Conservation (phyloP, 2,797 vertebrate genomes). For the Parambassis ranga region DNA sequence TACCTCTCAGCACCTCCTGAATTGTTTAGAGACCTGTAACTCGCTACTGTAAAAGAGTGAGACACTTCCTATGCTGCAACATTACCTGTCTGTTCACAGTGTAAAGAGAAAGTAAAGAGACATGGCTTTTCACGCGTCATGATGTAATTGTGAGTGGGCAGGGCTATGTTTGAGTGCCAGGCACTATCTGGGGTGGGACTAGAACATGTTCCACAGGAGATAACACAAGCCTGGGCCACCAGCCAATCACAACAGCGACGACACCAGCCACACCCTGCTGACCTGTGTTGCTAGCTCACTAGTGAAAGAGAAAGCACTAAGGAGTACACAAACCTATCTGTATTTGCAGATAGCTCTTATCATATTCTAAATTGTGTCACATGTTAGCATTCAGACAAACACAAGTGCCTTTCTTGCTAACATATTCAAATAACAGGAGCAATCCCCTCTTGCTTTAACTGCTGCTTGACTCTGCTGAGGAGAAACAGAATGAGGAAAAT, state of each 20-base stretch:
- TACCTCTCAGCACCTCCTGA: slow-evolving; percentile 29
- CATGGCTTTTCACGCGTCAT: slow-evolving; percentile 52
- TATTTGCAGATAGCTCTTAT: slow-evolving; percentile 81
- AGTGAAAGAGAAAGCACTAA: slow-evolving; percentile 25
- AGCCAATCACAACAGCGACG: slow-evolving; percentile 77
- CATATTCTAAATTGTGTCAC: slow-evolving; percentile 33
- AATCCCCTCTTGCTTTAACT: slow-evolving; percentile 22
- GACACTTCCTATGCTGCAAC: slow-evolving; percentile 21
- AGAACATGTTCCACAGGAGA: slow-evolving; percentile 84
- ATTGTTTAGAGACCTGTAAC: slow-evolving; percentile 10
- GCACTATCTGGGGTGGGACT: slow-evolving; percentile 86
- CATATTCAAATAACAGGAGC: slow-evolving; percentile 12
- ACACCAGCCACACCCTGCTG: slow-evolving; percentile 65
- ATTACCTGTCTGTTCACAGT: slow-evolving; percentile 67
- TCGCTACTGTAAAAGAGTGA: slow-evolving; percentile 6
- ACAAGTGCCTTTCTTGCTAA: slow-evolving; percentile 19
- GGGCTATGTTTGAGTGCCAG: slow-evolving; percentile 81
- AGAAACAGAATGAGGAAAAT: slow-evolving; percentile 47
- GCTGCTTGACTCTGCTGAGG: slow-evolving; percentile 31
- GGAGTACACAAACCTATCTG: slow-evolving; percentile 54
- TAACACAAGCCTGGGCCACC: slow-evolving; percentile 75
- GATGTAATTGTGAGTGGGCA: slow-evolving; percentile 79
- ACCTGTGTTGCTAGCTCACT: slow-evolving; percentile 30
- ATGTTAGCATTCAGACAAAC: slow-evolving; percentile 32
- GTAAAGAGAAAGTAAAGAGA: slow-evolving; percentile 57